Evolutionary conservation across 2,797 vertebrate genomes (phyloP), one percentile per base, ranked within the genome.

Genomic region (Meriones psammophilus): DNA sequence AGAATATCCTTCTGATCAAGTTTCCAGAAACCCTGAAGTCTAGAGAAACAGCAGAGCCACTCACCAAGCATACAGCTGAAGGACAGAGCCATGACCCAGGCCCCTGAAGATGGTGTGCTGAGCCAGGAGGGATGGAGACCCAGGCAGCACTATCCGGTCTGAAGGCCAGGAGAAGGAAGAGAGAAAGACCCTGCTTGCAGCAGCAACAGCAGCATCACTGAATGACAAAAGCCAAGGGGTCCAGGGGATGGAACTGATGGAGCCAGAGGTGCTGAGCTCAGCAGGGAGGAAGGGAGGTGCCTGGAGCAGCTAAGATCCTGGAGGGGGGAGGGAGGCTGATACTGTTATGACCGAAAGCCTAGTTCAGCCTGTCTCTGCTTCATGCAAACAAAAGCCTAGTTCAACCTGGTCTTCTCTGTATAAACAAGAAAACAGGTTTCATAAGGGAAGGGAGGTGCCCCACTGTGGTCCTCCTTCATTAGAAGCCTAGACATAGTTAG

Each of bases 21-120:
- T 39, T 62, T 85, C 66, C 6, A 46, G 39, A 81, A 71, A 71
- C 26, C 64, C 56, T 86, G 28, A 78, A 83, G 14, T 79, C 64
- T 46, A 46, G 50, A 42, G 30, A 33, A 54, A 50, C 17, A 46
- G 33, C n/a, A 77, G 69, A 77, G 56, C 28, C 83, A 97, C 97
- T 97, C 89, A 97, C 97, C 89, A 3, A 96, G 60, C 42, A 95
- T 76, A 91, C 95, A 83, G 84, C 18, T 93, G 78, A 96, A 30
- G 0, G 90, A 74, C 33, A 92, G 87, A 71, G 83, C 73, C 97
- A 97, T 97, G 86, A 33, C 13, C 4, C n/a, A 10, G 73, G 60
- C 46, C 62, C 39, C n/a, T 22, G 84, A 78, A 73, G 68, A 30
- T 0, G 62, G 26, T 12, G 33, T 74, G 17, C 60, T n/a, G 71